phyloP scores from a whole-genome alignment of 2,797 vertebrate genomes.

The Tinamus major region DNA sequence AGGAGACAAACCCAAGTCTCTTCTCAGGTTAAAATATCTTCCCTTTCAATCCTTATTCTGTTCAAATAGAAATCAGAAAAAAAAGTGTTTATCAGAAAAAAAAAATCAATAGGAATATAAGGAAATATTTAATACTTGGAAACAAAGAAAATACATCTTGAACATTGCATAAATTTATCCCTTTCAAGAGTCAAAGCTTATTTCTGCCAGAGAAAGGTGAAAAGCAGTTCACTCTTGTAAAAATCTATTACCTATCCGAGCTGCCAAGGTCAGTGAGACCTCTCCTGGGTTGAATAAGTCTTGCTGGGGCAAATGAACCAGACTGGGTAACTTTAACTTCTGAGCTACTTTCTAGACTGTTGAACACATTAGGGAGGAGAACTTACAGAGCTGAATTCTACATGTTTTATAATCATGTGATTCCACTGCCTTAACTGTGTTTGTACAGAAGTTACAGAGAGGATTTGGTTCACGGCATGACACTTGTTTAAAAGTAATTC shows the following conservation, averaged over 20 bases:
- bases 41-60: background rate
- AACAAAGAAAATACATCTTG: background rate
- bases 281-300: conserved; percentile 29
- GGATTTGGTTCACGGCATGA: background rate
- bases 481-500: background rate
- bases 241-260: conserved; percentile 15
- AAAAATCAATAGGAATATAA: background rate
- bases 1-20: background rate
- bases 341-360: background rate
- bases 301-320: background rate
- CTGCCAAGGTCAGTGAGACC: conserved; percentile 68
- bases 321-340: background rate
- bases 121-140: background rate
- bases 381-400: background rate
- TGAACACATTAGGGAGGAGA: background rate
- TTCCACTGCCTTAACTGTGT: background rate
- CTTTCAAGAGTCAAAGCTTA: background rate
- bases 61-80: background rate
- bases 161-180: background rate
- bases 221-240: conserved; percentile 1
- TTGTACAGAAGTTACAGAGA: background rate
- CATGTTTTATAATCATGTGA: background rate
- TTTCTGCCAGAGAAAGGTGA: background rate
- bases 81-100: background rate
- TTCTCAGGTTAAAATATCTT: background rate